Percentiles rank a stretch among this genome's conserved stretches.
phyloP scores from a whole-genome alignment of 2,888 invertebrate species.

The Drosophila cognata region DNA sequence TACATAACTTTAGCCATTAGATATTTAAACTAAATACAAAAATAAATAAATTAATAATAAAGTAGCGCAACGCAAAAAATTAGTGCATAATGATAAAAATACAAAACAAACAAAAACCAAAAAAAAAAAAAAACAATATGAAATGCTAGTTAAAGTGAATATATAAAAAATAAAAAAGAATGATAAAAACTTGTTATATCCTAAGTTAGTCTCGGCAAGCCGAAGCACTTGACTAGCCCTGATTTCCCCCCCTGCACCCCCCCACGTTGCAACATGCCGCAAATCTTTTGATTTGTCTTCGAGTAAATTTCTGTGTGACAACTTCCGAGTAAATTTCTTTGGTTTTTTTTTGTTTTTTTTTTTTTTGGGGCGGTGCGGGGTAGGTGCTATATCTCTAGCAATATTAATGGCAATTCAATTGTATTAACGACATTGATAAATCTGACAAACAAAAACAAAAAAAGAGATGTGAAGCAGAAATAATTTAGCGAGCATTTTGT shows the following conservation, averaged over 20 bases:
- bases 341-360: neutral
- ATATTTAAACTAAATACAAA: conserved; percentile 60
- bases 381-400: conserved; percentile 58
- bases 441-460: conserved; percentile 57
- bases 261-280: conserved; percentile 10
- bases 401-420: conserved; percentile 80
- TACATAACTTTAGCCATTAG: conserved; percentile 62
- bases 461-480: conserved; percentile 9
- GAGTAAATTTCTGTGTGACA: neutral
- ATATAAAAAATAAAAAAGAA: conserved; percentile 18
- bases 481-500: conserved; percentile 64
- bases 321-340: neutral
- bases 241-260: conserved; percentile 9
- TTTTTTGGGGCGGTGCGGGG: conserved; percentile 1
- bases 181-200: conserved; percentile 61
- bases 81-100: conserved; percentile 52
- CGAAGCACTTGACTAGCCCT: conserved; percentile 58
- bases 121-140: conserved; percentile 13
- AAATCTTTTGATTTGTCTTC: conserved; percentile 50
- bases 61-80: conserved; percentile 67
- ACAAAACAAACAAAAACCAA: conserved; percentile 13
- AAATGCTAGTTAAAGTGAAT: conserved; percentile 50
- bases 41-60: conserved; percentile 19
- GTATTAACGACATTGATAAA: conserved; percentile 74
- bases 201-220: conserved; percentile 69